phyloP scores from a whole-genome alignment of 2,113 vertebrate species.

The Eira barbara region DNA sequence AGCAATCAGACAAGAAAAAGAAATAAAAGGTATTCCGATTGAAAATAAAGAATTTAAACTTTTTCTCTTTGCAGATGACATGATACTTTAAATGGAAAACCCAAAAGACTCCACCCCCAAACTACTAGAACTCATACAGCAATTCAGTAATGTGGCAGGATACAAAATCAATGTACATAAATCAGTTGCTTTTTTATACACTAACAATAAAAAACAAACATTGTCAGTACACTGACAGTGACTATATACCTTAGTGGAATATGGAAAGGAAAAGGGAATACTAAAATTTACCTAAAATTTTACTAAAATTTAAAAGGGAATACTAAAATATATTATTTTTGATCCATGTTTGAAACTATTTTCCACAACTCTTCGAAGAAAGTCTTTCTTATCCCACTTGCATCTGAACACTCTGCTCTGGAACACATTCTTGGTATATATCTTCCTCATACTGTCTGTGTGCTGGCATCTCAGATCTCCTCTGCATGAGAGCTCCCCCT shows the following conservation, averaged over 20 bases:
- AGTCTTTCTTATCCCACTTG: accelerated
- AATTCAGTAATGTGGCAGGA: no score
- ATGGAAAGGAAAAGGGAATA: neutral
- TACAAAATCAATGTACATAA: no score
- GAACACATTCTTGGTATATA: neutral
- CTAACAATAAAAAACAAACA: no score
- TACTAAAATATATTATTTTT: neutral
- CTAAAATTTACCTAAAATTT: neutral
- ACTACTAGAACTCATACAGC: no score
- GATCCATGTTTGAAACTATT: neutral
- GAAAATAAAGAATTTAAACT: no score
- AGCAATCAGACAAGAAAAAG: no score
- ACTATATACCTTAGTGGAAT: neutral
- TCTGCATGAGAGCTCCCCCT: accelerated
- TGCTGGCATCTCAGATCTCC: neutral
- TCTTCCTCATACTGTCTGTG: neutral
- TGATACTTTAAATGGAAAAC: no score
- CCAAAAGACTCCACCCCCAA: no score
- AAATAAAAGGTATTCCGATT: no score
- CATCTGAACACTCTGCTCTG: neutral
- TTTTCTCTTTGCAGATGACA: no score
- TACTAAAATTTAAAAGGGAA: neutral
- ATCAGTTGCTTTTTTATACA: no score
- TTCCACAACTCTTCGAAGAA: neutral
- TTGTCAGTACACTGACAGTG: no score